These are phyloP conservation scores for Rhorus exstirpatorius DNA, from an alignment of 2,888 invertebrate species.

Conservation along the genomic window DNA sequence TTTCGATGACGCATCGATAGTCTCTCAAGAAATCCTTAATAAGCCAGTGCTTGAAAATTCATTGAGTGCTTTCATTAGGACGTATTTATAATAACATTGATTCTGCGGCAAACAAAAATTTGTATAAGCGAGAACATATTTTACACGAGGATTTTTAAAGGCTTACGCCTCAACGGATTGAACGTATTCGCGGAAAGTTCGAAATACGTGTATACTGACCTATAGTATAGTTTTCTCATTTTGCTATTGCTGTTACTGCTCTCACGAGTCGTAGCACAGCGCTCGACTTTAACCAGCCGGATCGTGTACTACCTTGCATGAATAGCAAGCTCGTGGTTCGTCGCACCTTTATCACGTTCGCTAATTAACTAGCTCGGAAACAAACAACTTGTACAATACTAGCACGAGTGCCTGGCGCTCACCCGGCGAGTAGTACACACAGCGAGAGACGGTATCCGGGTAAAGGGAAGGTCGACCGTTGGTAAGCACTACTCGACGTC, in stretches of 20 bases:
- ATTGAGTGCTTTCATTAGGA: too few relatives aligned
- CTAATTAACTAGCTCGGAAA: conserved; percentile 68
- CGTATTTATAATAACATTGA: conserved; percentile 34
- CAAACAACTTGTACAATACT: conserved; percentile 68
- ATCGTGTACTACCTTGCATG: conserved; percentile 44
- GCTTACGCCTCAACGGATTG: conserved; percentile 7
- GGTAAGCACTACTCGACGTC: conserved; percentile 39
- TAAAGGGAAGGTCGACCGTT: conserved; percentile 49
- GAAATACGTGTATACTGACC: neutral
- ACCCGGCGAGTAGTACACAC: conserved; percentile 24
- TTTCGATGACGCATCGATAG: neutral
- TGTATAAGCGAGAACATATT: conserved; percentile 13
- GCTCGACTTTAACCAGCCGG: conserved; percentile 35
- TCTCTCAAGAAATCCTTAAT: neutral
- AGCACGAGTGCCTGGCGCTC: conserved; percentile 59
- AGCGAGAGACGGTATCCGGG: conserved; percentile 27
- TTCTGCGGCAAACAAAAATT: conserved; percentile 18
- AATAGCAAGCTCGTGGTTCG: conserved; percentile 66
- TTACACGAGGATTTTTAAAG: conserved; percentile 13
- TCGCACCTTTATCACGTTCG: conserved; percentile 70
- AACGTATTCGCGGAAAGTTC: conserved; percentile 11
- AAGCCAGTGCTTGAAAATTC: too few relatives aligned
- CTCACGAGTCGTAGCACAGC: conserved; percentile 15
- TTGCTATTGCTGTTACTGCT: conserved; percentile 29
- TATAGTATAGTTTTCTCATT: conserved; percentile 34